Evolutionary conservation across 1,140 invertebrate genomes (phyloP).

Genomic region (Hermetia illucens): DNA sequence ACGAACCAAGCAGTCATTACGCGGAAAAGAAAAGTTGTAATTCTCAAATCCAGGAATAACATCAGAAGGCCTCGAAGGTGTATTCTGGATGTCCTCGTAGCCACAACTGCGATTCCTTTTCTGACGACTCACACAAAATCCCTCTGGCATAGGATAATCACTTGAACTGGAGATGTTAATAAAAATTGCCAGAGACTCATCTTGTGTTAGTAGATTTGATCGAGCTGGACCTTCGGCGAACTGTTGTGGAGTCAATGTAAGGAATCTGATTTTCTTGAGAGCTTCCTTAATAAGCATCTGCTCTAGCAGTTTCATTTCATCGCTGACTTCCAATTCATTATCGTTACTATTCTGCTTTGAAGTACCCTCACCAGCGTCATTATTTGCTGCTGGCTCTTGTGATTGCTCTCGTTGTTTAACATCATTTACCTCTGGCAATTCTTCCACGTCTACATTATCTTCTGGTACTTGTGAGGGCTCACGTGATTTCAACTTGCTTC

Average conservation of each 20-base stretch:
- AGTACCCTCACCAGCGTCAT: constrained; percentile 2
- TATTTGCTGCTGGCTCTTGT: constrained; percentile 9
- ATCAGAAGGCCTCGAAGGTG: no score
- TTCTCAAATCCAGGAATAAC: no score
- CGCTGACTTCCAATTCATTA: no score
- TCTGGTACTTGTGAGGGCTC: not conserved
- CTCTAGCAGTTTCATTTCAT: not conserved
- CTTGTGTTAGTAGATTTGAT: constrained; percentile 51
- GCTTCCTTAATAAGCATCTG: constrained; percentile 26
- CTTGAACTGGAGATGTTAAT: constrained; percentile 63
- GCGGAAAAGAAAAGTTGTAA: not conserved
- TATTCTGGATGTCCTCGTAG: no score
- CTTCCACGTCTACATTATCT: not conserved
- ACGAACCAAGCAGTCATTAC: not conserved
- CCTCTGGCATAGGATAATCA: constrained; percentile 49
- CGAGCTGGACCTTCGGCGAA: constrained; percentile 64
- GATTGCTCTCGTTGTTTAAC: constrained; percentile 1
- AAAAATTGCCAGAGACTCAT: constrained; percentile 64
- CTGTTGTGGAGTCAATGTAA: constrained; percentile 60
- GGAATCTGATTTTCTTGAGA: constrained; percentile 53
- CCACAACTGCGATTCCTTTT: no score
- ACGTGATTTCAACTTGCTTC: not conserved
- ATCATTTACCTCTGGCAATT: not conserved
- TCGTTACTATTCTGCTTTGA: not conserved
- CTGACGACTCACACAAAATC: no score